phyloP scores from a whole-genome alignment of 2,113 vertebrate genomes.

The Clarias batrachus region DNA sequence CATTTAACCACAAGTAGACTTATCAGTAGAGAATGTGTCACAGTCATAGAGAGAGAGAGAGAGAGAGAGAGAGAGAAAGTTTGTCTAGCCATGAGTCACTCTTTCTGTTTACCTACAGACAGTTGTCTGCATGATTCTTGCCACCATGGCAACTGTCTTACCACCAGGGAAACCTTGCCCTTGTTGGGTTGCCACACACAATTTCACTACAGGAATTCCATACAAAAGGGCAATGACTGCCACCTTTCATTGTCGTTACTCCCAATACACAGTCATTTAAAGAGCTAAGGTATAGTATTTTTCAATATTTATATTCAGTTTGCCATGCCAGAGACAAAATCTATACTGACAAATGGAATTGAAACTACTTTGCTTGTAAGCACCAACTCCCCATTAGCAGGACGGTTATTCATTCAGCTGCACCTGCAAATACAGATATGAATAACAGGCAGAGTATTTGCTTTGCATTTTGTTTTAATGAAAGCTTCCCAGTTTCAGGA shows the following conservation, averaged over 20 bases:
- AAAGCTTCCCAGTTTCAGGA: not conserved
- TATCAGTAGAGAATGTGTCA: constrained; percentile 33
- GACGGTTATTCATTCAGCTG: not conserved
- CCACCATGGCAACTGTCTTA: constrained; percentile 44
- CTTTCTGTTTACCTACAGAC: constrained; percentile 72
- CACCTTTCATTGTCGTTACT: constrained; percentile 69
- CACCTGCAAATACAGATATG: not conserved
- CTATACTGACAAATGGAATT: not conserved
- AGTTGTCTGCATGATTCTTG: constrained; percentile 57
- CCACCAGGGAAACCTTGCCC: constrained; percentile 36
- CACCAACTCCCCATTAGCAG: not conserved
- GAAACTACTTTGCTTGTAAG: not conserved
- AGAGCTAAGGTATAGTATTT: not conserved
- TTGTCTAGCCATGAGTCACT: constrained; percentile 74
- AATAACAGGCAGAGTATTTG: not conserved
- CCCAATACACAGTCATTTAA: constrained; percentile 39
- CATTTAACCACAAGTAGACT: constrained; percentile 30
- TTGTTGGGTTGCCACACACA: constrained; percentile 53
- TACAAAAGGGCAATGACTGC: constrained; percentile 62
- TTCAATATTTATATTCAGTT: not conserved
- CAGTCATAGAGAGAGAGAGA: constrained; percentile 52
- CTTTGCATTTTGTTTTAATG: not conserved
- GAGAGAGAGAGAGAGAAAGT: constrained; percentile 61
- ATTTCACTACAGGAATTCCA: constrained; percentile 40
- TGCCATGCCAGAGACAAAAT: not conserved